Conservation (phyloP, 2,113 vertebrate genomes). For the Ictidomys tridecemlineatus region DNA sequence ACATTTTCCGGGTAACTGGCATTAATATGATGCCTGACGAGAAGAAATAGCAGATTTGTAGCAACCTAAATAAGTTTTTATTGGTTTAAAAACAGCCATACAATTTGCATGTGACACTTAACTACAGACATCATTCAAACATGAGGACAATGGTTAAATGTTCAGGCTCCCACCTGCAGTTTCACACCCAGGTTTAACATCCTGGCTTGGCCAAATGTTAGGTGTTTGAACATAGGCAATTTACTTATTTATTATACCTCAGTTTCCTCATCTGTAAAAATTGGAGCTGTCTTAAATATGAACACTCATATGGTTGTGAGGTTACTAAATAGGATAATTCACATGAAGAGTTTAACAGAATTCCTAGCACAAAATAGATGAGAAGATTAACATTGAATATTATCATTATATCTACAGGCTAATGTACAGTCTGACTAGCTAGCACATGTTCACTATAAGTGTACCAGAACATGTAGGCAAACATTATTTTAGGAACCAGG, state of each 20-base stretch:
- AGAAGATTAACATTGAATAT: background rate
- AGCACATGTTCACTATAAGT: background rate
- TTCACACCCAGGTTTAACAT: constrained; percentile 6
- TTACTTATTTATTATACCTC: background rate
- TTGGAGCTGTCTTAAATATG: background rate
- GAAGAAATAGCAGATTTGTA: constrained; percentile 42
- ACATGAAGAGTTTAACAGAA: background rate
- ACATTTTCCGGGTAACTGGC: background rate
- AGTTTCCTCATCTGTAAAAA: constrained; percentile 36
- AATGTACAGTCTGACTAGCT: background rate
- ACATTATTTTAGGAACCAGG: background rate
- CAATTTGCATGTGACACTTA: background rate
- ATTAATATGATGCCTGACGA: background rate
- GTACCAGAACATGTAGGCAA: background rate
- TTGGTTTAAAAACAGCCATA: background rate
- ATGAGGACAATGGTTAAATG: background rate
- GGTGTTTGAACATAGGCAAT: background rate
- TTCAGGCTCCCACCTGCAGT: background rate
- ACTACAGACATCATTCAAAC: background rate
- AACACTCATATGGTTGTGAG: background rate
- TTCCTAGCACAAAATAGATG: background rate
- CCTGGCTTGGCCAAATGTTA: background rate
- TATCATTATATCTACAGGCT: background rate
- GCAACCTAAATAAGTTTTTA: background rate
- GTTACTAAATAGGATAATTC: background rate